Evolutionary conservation across 2,113 vertebrate species (phyloP), one percentile per base, ranked within the genome.

Genomic region (Psilopogon haemacephalus): DNA sequence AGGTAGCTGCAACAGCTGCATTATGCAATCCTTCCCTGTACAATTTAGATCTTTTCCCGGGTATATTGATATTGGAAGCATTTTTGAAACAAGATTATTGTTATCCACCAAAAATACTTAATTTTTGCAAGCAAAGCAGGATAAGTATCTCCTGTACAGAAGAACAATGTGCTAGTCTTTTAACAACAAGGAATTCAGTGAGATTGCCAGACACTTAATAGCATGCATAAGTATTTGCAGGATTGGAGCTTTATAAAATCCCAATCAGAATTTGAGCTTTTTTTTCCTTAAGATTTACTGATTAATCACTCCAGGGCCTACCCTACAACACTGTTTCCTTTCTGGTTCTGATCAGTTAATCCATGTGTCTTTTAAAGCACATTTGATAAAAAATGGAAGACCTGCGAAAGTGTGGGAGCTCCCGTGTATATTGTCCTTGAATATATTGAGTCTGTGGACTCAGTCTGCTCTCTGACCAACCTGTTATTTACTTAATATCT

Each of bases 261-360:
- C 35, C 21, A 76, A 67, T 44, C 50, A 82, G 71, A 80, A 80
- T 80, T 46, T 67, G 60, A 63, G 10, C 17, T 77, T 69, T 3
- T 3, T 44, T 74, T 90, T 62, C 48, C 58, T 67, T 64, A 83
- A 83, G 78, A 87, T 75, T 72, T 28, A 40, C 46, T 88, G 46
- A 40, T 89, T 89, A 83, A 73, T 94, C 8, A 32, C 46, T 78
- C 84, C 42, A 65, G 42, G 16, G 23, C 26, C 32, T 79, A 38
- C 23, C 7, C 9, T 82, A 26, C 17, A 11, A 17, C 75, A n/a
- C 27, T 82, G 4, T 59, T 92, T 76, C 15, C 32, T 62, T 90
- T 75, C 76, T 88, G 40, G 18, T 68, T 90, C 60, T 73, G 37
- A 35, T 69, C 58, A 23, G 44, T 81, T 89, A 84, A 88, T 89